phyloP scores from a whole-genome alignment of 2,797 vertebrate species.

The Gymnodraco acuticeps region DNA sequence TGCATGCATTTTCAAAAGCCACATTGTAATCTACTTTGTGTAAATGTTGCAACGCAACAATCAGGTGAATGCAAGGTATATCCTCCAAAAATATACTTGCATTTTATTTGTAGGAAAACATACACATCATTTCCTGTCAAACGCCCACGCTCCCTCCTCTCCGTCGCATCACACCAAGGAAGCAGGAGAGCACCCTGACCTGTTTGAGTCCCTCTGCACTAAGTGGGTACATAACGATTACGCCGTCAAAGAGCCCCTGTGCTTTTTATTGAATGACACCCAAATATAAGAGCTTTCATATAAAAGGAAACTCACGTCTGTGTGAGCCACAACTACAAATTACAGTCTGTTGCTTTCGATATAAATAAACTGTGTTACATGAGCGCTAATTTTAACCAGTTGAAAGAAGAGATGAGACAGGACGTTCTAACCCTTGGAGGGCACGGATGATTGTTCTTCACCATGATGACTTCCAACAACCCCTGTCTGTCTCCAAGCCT shows the following conservation, averaged over 20 bases:
- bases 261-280: conserved; percentile 22
- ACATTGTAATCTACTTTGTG: background rate
- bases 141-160: background rate
- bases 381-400: background rate
- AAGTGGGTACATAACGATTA: conserved; percentile 36
- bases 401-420: conserved; percentile 42
- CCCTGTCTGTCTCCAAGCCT: conserved; percentile 49
- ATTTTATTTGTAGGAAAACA: background rate
- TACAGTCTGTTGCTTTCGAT: background rate
- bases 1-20: too few species aligned
- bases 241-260: conserved; percentile 2
- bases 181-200: conserved; percentile 36
- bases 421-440: conserved; percentile 25
- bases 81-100: background rate
- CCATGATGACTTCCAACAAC: conserved; percentile 59
- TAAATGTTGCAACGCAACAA: background rate
- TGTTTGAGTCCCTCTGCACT: conserved; percentile 14
- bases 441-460: conserved; percentile 46
- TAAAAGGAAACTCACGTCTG: background rate
- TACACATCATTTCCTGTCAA: background rate
- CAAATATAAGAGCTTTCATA: conserved; percentile 28
- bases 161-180: background rate
- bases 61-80: background rate
- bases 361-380: background rate
- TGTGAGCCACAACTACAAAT: background rate